Conservation (phyloP, 2,113 vertebrate genomes). For the Scortum barcoo region DNA sequence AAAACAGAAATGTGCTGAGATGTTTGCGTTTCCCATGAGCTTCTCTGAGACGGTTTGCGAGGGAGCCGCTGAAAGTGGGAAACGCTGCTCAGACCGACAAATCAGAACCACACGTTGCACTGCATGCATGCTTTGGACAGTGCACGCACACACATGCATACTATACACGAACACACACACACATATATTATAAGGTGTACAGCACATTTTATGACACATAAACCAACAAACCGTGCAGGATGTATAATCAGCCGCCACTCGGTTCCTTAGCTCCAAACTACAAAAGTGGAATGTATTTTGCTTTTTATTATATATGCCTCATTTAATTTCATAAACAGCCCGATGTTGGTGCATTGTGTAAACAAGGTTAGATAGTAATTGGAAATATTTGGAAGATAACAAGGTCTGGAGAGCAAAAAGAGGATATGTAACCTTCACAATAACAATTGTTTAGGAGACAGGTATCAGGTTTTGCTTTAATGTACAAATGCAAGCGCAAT, state of each 20-base stretch:
- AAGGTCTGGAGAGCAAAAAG: neutral
- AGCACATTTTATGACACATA: slow-evolving; percentile 6
- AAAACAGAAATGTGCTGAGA: slow-evolving; percentile 35
- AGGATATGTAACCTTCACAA: neutral
- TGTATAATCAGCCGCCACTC: neutral
- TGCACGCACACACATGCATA: neutral
- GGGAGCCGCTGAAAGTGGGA: slow-evolving; percentile 36
- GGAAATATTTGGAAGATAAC: neutral
- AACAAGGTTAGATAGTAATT: slow-evolving; percentile 6
- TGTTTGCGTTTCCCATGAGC: slow-evolving; percentile 32
- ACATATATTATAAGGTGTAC: neutral
- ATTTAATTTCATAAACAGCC: neutral
- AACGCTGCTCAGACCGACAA: slow-evolving; percentile 25
- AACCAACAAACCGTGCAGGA: neutral
- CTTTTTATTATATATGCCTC: neutral
- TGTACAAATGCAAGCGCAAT: neutral
- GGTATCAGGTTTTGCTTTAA: slow-evolving; percentile 1
- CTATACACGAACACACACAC: neutral
- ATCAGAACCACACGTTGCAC: slow-evolving; percentile 17
- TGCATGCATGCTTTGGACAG: slow-evolving; percentile 10
- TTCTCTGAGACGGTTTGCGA: slow-evolving; percentile 26
- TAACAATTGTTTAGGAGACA: neutral
- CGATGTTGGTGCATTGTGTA: slow-evolving; percentile 1
- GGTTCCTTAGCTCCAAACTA: neutral
- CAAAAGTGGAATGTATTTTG: neutral